Base-by-base conservation (phyloP, 2,113 vertebrate species). In the Aptenodytes forsteri region DNA sequence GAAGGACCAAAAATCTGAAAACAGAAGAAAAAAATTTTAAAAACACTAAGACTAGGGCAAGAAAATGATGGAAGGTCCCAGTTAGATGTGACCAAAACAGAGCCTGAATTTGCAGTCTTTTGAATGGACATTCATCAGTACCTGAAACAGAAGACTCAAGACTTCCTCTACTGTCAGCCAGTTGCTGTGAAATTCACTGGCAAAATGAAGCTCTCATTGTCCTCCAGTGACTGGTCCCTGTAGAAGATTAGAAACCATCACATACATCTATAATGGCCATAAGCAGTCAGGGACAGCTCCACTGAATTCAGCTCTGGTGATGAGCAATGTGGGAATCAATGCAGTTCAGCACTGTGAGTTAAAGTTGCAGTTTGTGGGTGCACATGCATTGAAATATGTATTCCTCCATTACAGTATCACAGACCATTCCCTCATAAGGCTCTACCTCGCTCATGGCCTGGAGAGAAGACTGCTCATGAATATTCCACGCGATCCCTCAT, bases 381-480 rank as follows among this genome's bases (percentile, higher is more conserved):
- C 32, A 7, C 9, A 52, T 19, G 40, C 32, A 78, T 4, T 5
- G 2, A 55, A 62, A 46, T 19, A 82, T 1, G 6, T 13, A 69
- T 52, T 79, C 34, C 29, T 46, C 26, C 73, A 55, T 1, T 55
- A 44, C 59, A 70, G 56, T 4, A 71, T 26, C 78, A 76, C 22
- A 42, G 32, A 70, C 15, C 69, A 20, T 5, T 49, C 20, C 59
- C 19, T 64, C 64, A 15, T 9, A 71, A 78, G 29, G 61, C 50
- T 85, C 50, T 6, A 44, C 30, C 40, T 85, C 0, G 0, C 40
- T 49, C 29, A 27, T 2, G 2, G 50, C 27, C 55, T 3, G 5
- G 38, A 55, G 21, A 65, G 19, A 89, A 70, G 50, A 36, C 13
- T 73, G 64, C 50, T 89, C 26, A 38, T 14, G 30, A 70, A 96